Evolutionary conservation across 1,140 invertebrate genomes (phyloP), one percentile per base, ranked within the genome.

Genomic region (Colletes gigas): DNA sequence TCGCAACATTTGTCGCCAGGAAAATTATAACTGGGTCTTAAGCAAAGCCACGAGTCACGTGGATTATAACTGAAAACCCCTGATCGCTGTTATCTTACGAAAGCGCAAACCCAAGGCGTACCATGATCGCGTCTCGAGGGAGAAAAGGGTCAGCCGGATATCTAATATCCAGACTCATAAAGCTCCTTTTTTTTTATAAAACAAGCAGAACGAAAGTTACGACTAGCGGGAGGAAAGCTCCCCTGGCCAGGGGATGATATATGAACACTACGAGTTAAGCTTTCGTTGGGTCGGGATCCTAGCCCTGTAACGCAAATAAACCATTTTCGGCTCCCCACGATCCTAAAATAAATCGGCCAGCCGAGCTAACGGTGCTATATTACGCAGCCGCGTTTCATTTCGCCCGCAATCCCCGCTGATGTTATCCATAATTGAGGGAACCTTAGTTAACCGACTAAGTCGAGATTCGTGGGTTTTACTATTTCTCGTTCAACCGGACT

Each of bases 91-190:
- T 30, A 62, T 30, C 1, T 17, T 30, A 44, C 14, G 67, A 59
- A 67, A 55, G 57, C 60, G n/a, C 59, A 44, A 52, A 39, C 12
- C 21, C 4, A 4, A 9, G n/a, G 15, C 30, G 52, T 17, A 1
- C 8, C 12, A 19, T n/a, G 0, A 47, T 39, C 12, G 21, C 19
- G 47, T 0, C 15, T 2, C 1, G 30, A 60, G 8, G 10, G 19
- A 19, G 17, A 30, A n/a, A 47, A 66, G 30, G 55, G 57, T 55
- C 50, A 10, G 55, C 60, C 8, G 50, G 50, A 70, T 78, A 80
- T 87, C 77, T 87, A 88, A 85, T 85, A 87, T 85, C 74, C 52
- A n/a, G 68, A 41, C 63, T 73, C 85, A 78, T 78, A 85, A 87
- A 83, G 57, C 72, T 54, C 21, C 41, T 8, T 14, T 50, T 65